These are phyloP conservation scores for Muraenolepis orangiensis DNA, from an alignment of 2,797 vertebrate genomes.

Conservation along the genomic window DNA sequence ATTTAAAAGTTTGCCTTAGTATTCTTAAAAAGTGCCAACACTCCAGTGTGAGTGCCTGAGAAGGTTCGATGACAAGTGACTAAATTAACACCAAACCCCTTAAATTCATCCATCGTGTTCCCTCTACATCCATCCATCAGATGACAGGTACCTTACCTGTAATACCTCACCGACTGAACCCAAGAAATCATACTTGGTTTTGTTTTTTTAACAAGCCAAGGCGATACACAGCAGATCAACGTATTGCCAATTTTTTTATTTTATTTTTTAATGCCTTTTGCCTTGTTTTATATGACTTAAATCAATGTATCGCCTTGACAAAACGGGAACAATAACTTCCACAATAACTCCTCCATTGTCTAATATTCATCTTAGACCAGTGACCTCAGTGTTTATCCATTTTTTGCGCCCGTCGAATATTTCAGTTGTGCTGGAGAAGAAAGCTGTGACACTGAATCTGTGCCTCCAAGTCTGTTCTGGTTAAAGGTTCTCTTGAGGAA, in stretches of 20 bases:
- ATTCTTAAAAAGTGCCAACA: not conserved
- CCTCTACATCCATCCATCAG: not conserved
- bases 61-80: too few species aligned
- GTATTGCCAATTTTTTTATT: not conserved
- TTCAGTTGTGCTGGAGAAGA: slow-evolving; percentile 6
- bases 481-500: not conserved
- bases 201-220: not conserved
- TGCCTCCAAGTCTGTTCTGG: not conserved
- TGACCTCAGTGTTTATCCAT: not conserved
- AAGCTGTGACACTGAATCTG: slow-evolving; percentile 1
- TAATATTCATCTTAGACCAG: not conserved
- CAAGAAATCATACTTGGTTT: too few species aligned
- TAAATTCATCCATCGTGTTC: not conserved
- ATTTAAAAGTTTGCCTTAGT: too few species aligned
- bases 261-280: not conserved
- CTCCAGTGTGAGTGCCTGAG: not conserved
- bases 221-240: not conserved
- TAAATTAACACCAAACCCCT: not conserved
- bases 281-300: not conserved
- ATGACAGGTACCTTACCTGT: not conserved
- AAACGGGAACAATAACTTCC: not conserved
- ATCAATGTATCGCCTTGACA: not conserved
- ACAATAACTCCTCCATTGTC: too few species aligned
- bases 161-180: too few species aligned
- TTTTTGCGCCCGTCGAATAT: slow-evolving; percentile 14